Evolutionary conservation across 92 coral and sea anemone genomes (phyloP), one percentile per base, ranked within the genome.

Genomic region (Metridium senile): DNA sequence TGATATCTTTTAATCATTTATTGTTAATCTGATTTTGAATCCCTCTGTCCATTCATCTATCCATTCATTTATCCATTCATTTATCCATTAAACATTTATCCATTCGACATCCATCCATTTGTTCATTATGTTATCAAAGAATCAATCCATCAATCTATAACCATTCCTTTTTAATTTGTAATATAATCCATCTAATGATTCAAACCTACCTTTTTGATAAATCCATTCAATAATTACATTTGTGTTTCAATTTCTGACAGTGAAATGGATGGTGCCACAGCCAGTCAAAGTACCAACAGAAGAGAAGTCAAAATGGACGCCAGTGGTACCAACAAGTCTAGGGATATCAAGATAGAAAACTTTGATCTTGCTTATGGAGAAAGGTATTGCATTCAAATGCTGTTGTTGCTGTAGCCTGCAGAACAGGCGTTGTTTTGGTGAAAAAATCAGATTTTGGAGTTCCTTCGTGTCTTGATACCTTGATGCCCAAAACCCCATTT

Each of bases 361-460:
- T 89, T 92, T 89, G 97, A 92, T 62, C 86, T 92, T 52, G 88
- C 93, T 57, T 92, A 75, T 86, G 97, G 93, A 58, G 91, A 92
- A 54, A 89, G 97, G 97, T 92, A 79, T n/a, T 31, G 9, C 3
- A 66, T 27, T 23, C 8, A n/a, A 23, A 20, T 34, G 32, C 9
- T 1, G 1, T 62, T 1, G 34, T 62, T 22, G 30, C n/a, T n/a
- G n/a, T n/a, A n/a, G n/a, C n/a, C n/a, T n/a, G n/a, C n/a, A n/a
- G n/a, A n/a, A n/a, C n/a, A n/a, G n/a, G n/a, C n/a, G n/a, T n/a
- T n/a, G n/a, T n/a, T n/a, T n/a, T n/a, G n/a, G n/a, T n/a, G n/a
- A n/a, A n/a, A n/a, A n/a, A n/a, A n/a, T n/a, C n/a, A n/a, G n/a
- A n/a, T n/a, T n/a, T n/a, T n/a, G n/a, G n/a, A n/a, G n/a, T n/a